These are phyloP conservation scores for Mormyrus proboscirostris DNA, from an alignment of 2,797 vertebrate species.

Conservation along the genomic window DNA sequence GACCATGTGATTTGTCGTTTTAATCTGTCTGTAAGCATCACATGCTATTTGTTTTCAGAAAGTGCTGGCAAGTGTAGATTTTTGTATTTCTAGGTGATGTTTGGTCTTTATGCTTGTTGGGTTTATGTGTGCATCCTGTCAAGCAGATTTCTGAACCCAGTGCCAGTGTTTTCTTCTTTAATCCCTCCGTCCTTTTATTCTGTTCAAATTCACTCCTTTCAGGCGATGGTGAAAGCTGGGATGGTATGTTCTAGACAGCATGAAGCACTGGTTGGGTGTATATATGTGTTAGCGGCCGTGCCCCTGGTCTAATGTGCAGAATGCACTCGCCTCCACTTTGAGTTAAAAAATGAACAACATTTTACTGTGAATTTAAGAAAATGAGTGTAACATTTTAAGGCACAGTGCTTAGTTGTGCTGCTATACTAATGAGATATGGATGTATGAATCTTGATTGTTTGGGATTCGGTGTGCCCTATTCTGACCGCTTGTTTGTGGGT, in stretches of 20 bases:
- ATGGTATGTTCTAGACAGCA: slow-evolving; percentile 60
- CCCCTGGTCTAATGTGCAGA: slow-evolving; percentile 38
- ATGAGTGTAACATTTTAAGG: neutral
- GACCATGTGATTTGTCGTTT: neutral
- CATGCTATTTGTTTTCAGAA: neutral
- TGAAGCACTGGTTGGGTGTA: slow-evolving; percentile 17
- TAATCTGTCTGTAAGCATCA: neutral
- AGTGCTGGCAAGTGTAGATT: neutral
- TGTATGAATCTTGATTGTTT: slow-evolving; percentile 28
- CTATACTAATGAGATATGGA: neutral
- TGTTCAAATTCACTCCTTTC: slow-evolving; percentile 25
- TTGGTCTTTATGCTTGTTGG: neutral
- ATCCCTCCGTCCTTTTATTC: neutral
- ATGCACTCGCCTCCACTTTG: slow-evolving; percentile 19
- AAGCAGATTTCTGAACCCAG: neutral
- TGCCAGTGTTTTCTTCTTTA: neutral
- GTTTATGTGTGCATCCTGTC: neutral
- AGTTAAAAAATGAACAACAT: slow-evolving; percentile 38
- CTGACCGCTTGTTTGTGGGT: neutral
- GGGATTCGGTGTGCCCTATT: neutral
- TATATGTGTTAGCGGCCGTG: slow-evolving; percentile 7
- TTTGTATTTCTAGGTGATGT: neutral
- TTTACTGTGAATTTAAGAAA: neutral
- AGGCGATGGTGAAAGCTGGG: slow-evolving; percentile 66
- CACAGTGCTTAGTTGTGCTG: neutral